Conservation (phyloP, 1,140 invertebrate genomes). For the Papilio glaucus region DNA sequence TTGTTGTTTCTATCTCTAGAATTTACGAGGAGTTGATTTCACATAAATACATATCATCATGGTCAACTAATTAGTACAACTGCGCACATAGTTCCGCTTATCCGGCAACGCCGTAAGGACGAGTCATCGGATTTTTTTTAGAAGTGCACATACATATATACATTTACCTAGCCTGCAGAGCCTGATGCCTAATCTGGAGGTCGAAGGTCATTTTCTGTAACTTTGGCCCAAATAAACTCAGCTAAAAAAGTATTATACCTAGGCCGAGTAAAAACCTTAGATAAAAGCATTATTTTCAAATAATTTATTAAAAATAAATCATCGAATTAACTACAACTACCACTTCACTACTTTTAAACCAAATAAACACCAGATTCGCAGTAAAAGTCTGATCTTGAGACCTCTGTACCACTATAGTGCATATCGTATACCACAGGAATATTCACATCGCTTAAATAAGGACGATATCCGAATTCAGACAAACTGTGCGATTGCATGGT, state of each 20-base stretch:
- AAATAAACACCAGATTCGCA: slow-evolving; percentile 63
- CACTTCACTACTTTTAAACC: slow-evolving; percentile 55
- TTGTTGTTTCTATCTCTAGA: not conserved
- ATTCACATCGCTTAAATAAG: slow-evolving; percentile 10
- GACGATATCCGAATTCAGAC: slow-evolving; percentile 54
- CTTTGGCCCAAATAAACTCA: too few relatives aligned
- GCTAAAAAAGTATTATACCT: too few relatives aligned
- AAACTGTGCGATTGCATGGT: slow-evolving; percentile 64
- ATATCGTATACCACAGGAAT: not conserved
- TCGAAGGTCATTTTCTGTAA: not conserved
- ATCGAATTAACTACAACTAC: slow-evolving; percentile 50
- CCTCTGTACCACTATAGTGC: slow-evolving; percentile 52
- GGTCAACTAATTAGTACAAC: not conserved
- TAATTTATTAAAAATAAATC: not conserved
- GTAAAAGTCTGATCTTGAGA: slow-evolving; percentile 59
- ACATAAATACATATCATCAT: not conserved
- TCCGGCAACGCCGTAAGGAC: not conserved
- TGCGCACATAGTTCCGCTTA: not conserved
- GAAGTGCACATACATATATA: too few relatives aligned
- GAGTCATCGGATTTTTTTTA: slow-evolving; percentile 13
- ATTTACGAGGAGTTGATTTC: not conserved
- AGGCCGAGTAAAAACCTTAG: too few relatives aligned
- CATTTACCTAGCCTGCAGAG: too few relatives aligned
- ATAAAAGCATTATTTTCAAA: too few relatives aligned
- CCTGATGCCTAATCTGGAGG: too few relatives aligned